Evolutionary conservation across 2,113 vertebrate genomes (phyloP), one percentile per base, ranked within the genome.

Genomic region (Panthera tigris): DNA sequence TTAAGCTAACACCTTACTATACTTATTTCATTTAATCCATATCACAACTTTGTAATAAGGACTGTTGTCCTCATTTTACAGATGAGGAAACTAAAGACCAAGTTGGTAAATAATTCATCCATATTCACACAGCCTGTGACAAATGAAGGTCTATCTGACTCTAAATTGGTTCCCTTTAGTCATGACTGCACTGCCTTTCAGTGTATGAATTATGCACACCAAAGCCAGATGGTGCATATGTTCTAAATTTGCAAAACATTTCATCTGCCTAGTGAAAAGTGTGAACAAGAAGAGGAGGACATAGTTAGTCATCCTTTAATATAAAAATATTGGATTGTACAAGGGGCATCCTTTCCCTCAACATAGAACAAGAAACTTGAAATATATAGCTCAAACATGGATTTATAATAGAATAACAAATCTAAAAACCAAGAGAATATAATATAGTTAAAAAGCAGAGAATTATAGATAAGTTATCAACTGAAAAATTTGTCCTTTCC

Each of bases 181-280:
- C 80, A 76, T n/a, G 31, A 89, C 63, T 78, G 52, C 16, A 4
- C 18, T 63, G 45, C 14, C 71, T 97, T 91, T 93, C 80, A 50
- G 87, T 8, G 21, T 78, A 90, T 95, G 80, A 97, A 97, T 96
- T 88, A 95, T 95, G 92, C 87, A 97, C 80, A 78, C 45, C 45
- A 91, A 84, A 94, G 80, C 48, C 97, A 98, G 97, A 97, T 98
- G 96, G 94, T 82, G 73, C 87, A 74, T 96, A 84, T 66, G 50
- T 87, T 96, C 52, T 88, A 96, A 97, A 95, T 97, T 96, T 95
- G 84, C 88, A 97, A 97, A 97, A 96, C 80, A 95, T 97, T 95
- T 97, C 94, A 92, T 95, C 86, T 92, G 63, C 78, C 57, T 81
- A 61, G 86, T 55, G n/a, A 73, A 95, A 98, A 92, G 94, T 95